Evolutionary conservation across 1,140 invertebrate species (phyloP).

Genomic region (Aphelinus atriplicis): DNA sequence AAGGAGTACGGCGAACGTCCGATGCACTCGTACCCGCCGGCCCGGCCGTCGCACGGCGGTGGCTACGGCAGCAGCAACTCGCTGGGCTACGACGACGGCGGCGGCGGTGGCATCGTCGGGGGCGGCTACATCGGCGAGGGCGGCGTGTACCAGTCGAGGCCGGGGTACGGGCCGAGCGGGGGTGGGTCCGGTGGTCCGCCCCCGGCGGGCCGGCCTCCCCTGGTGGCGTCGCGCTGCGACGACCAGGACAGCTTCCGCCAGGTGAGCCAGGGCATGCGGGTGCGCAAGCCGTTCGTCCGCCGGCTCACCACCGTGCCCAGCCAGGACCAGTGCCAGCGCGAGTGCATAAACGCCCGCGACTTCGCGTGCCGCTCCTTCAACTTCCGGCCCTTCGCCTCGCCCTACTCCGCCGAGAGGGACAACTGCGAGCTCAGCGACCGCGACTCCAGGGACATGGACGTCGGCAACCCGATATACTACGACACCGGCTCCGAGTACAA

Average conservation of each 20-base stretch:
- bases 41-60: conserved; percentile 37
- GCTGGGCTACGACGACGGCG: conserved; percentile 57
- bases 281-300: conserved; percentile 81
- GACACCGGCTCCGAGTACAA: conserved; percentile 86
- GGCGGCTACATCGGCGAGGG: conserved; percentile 63
- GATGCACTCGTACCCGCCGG: conserved; percentile 50
- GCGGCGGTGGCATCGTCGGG: conserved; percentile 57
- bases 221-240: conserved; percentile 72
- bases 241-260: conserved; percentile 83
- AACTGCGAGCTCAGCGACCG: conserved; percentile 91
- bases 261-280: conserved; percentile 77
- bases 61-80: conserved; percentile 55
- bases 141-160: conserved; percentile 58
- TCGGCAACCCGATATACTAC: conserved; percentile 85
- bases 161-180: conserved; percentile 54
- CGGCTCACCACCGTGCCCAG: conserved; percentile 78
- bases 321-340: conserved; percentile 80
- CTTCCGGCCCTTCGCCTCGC: conserved; percentile 72
- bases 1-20: conserved; percentile 56
- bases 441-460: conserved; percentile 83
- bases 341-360: conserved; percentile 83
- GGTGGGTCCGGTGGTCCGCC: conserved; percentile 54
- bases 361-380: conserved; percentile 90
- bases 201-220: conserved; percentile 62
- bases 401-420: conserved; percentile 77